Evolutionary conservation across 2,113 vertebrate genomes (phyloP), one percentile per base, ranked within the genome.

Genomic region (Xiphias gladius): DNA sequence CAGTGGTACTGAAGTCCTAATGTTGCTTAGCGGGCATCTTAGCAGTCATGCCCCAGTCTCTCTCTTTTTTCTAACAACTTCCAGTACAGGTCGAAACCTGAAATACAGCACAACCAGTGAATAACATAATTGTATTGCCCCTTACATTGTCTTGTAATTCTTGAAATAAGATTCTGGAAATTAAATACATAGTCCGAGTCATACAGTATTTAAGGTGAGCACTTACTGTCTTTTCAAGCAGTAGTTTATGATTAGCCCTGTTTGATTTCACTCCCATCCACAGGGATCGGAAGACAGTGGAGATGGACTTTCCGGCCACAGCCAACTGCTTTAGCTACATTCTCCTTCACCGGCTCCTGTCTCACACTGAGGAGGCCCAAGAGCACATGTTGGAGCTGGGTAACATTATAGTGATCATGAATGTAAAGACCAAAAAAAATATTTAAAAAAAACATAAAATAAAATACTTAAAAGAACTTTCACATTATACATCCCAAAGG

Each of bases 381-480:
- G 95, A 97, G 68, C 95, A 96, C 71, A 95, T 99, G 86, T 79
- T 97, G 92, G 96, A 98, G 85, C 96, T 98, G 58, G 98, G 98
- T 99, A 92, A 93, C 66, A 22, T 52, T 37, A n/a, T 37, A n/a
- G 6, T 69, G 9, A 22, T 72, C 7, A 41, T 41, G 6, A 76
- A 57, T 70, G 10, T 62, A 20, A 61, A 61, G 17, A 19, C 16
- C 5, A 20, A 41, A 28, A 41, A 20, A 50, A 11, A 30, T 24
- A 46, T 28, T 35, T 3, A 35, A 35, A 12, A 70, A 17, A 10
- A 52, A 10, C 7, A n/a, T 52, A 9, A n/a, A 52, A 52, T 52
- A 52, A n/a, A 52, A 22, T 8, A n/a, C 20, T 22, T 50, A 50
- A 50, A 50, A 50, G 48, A 19, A 35, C 43, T 9, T 59, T n/a